Base-by-base conservation (phyloP, 1,140 invertebrate genomes). In the Nomia melanderi region DNA sequence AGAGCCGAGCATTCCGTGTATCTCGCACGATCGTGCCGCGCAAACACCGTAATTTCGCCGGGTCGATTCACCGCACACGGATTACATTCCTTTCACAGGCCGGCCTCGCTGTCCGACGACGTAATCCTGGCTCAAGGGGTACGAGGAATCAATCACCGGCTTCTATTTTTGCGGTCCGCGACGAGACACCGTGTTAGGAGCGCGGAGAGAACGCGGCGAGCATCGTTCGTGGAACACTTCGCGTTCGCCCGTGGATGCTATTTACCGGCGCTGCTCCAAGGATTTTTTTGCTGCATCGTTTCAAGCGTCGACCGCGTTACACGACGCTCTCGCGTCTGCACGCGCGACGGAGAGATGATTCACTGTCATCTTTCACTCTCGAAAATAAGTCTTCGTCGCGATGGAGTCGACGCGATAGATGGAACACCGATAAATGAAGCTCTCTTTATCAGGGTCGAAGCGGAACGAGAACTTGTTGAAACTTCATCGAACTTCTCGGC, bases 31-130 rank as follows among this genome's bases (percentile, higher is more conserved):
- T 50, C 53, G 17, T 3, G 33, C 31, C 20, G 7, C 23, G 47
- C 25, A 62, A 80, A 57, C 72, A 63, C 77, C 12, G 71, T 59
- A 67, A 75, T 70, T 76, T 50, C 27, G 25, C 31, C 23, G 44
- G 33, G 64, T 59, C 36, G 64, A 53, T 74, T 76, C 79, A 63
- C 65, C 64, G 65, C 47, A 33, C 72, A 60, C 56, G 17, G 41
- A 63, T 67, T 25, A 17, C 74, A 53, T 72, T 66, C 47, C 27
- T 64, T 50, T 65, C 74, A 56, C 33, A 67, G 57, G 73, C 56
- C 9, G 59, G 17, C 20, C 41, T 44, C 41, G 12, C 14, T n/a
- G n/a, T n/a, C 12, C 14, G 23, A 14, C 5, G 27, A 20, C 17
- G n/a, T 59, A 53, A 33, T 36, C 67, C 36, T 39, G 31, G 11